Evolutionary conservation across 2,113 vertebrate species (phyloP), one percentile per base, ranked within the genome.

Genomic region (Dryoscopus gambensis): DNA sequence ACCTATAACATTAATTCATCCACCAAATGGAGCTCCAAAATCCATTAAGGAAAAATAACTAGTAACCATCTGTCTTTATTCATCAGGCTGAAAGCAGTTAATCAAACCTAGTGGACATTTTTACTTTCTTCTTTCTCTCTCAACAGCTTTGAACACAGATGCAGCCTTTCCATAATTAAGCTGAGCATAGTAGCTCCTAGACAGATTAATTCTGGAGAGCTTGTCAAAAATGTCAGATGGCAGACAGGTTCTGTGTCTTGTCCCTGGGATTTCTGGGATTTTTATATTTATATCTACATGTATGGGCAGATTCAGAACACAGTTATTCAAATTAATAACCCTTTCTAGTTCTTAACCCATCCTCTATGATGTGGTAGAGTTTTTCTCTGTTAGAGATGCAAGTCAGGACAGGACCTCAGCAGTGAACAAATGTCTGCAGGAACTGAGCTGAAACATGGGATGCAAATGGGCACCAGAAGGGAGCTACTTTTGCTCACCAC

Each of bases 71-170:
- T 97, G 96, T 94, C 94, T 95, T 93, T 96, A 92, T 93, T 93
- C 93, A 95, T 97, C 91, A 95, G 77, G 62, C 83, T 90, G 93
- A 89, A 97, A 91, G 97, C 91, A 94, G 92, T 97, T 96, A 96
- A 97, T 97, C 96, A 97, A 96, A 95, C 95, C 85, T 94, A 93
- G 95, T 92, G 95, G 97, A 97, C 96, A 92, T 81, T 97, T 97
- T 97, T 97, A 97, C 90, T 97, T 96, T 94, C 92, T 95, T 95
- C 80, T 83, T 93, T 95, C 90, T 92, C 85, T 96, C 93, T 83
- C 89, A 97, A 95, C 96, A 96, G 97, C 97, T 97, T 97, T 97
- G 96, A 97, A 95, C 96, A 91, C 97, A 97, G 96, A 97, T 97
- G 97, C 96, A 96, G 95, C 74, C 93, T 95, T 97, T 95, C 90